These are phyloP conservation scores for Tachysurus vachellii DNA, from an alignment of 2,113 vertebrate genomes.

Conservation along the genomic window DNA sequence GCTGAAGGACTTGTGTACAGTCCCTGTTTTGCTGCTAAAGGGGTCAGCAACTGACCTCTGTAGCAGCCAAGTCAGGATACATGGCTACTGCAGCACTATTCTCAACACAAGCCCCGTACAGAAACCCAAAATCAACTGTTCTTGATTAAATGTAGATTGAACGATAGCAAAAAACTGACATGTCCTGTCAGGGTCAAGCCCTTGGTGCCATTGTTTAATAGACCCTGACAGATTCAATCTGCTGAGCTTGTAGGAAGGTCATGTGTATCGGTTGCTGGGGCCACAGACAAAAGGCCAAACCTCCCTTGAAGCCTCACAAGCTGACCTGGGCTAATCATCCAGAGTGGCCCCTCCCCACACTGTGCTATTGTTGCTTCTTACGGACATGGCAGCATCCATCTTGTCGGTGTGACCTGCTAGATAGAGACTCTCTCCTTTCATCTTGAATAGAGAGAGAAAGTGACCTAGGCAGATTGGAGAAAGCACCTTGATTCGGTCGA, in stretches of 20 bases:
- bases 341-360: constrained; percentile 80
- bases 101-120: constrained; percentile 70
- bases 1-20: not conserved
- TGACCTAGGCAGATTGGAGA: constrained; percentile 75
- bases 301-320: constrained; percentile 66
- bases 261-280: constrained; percentile 75
- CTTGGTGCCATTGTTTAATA: constrained; percentile 82
- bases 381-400: constrained; percentile 80
- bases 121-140: constrained; percentile 86
- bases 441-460: constrained; percentile 70
- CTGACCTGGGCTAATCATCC: constrained; percentile 76
- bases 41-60: constrained; percentile 56
- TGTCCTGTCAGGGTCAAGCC: constrained; percentile 78
- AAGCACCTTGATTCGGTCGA: constrained; percentile 74
- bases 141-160: constrained; percentile 90
- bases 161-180: constrained; percentile 79
- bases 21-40: not conserved
- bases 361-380: constrained; percentile 78
- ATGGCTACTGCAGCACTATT: constrained; percentile 22
- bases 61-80: constrained; percentile 61
- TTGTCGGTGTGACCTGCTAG: constrained; percentile 83
- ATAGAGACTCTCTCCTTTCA: constrained; percentile 78
- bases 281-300: constrained; percentile 69
- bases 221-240: constrained; percentile 87
- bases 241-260: constrained; percentile 77